Percentiles rank a stretch among this genome's conserved stretches.
Evolutionary conservation across 2,888 invertebrate genomes (phyloP).

Genomic region (Chaitophorus viminalis): DNA sequence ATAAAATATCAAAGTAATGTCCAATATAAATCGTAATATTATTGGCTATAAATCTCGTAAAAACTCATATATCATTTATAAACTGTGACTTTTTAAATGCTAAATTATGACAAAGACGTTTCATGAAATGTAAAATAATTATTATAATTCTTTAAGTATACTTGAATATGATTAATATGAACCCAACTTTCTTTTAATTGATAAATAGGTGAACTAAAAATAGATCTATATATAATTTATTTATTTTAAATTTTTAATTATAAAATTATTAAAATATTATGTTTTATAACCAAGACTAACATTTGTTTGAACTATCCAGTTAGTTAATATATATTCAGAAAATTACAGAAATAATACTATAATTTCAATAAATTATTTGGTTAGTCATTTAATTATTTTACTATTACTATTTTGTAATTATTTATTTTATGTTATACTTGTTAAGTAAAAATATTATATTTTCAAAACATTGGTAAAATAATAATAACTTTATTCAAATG

Average conservation of each 20-base stretch:
- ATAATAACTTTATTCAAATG: no score
- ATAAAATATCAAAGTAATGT: slow-evolving; percentile 51
- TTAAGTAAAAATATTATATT: no score
- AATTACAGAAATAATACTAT: no score
- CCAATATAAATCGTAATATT: slow-evolving; percentile 56
- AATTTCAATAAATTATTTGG: background rate
- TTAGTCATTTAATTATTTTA: no score
- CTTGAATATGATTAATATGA: no score
- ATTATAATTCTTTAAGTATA: no score
- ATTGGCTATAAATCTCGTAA: slow-evolving; percentile 48
- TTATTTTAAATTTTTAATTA: background rate
- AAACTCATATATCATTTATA: slow-evolving; percentile 47
- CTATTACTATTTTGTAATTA: no score
- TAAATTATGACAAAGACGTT: slow-evolving; percentile 24
- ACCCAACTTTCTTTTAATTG: background rate
- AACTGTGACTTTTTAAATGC: background rate
- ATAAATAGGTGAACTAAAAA: background rate
- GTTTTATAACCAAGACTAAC: no score
- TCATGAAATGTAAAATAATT: slow-evolving; percentile 9
- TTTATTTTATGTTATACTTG: no score
- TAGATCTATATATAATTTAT: background rate
- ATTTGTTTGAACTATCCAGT: background rate
- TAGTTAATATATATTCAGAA: no score
- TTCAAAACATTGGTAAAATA: no score
- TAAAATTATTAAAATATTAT: background rate